Evolutionary conservation across 1,140 invertebrate species (phyloP), one percentile per base, ranked within the genome.

Genomic region (Rhagoletis zephyria): DNA sequence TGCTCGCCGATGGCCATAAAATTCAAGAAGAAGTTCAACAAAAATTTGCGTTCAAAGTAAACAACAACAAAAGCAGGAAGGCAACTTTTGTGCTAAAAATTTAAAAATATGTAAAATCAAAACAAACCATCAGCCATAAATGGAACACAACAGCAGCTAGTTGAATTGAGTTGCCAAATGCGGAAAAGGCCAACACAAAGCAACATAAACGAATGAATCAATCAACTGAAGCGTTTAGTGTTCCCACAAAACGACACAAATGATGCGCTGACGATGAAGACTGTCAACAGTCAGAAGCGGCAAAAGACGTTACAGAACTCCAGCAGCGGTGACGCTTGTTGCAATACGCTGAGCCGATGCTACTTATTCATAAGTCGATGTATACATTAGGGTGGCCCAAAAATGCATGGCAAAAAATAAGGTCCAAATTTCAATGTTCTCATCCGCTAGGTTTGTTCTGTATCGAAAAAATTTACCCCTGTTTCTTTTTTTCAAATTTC

Each of bases 231-330:
- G 70, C 70, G 70, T 16, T 48, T 48, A 51, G 48, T 48, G 12
- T 48, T 3, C 5, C 1, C 70, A 74, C 5, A 45, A 74, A 74
- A 16, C 45, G 5, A 19, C 19, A 51, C 4, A 56, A 56, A 30
- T 56, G 48, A 19, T 30, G n/a, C 6, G 48, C 0, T 42, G 45
- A 81, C n/a, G n/a, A 51, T 30, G 74, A 81, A 81, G 74, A 81
- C 74, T 81, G 74, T 81, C 48, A 81, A 81, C 74, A 81, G n/a
- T n/a, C 4, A n/a, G 74, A 56, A 81, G 5, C 42, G n/a, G 42
- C 48, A 81, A 48, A n/a, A 81, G 74, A 30, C 48, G 56, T 81
- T 56, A 81, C 6, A 81, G 48, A 81, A 30, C 45, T 81, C 14
- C 74, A 51, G 74, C 48, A 51, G 74, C 48, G 48, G n/a, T 81